These are phyloP conservation scores for Galeruca laticollis DNA, from an alignment of 2,888 invertebrate genomes.

Conservation along the genomic window DNA sequence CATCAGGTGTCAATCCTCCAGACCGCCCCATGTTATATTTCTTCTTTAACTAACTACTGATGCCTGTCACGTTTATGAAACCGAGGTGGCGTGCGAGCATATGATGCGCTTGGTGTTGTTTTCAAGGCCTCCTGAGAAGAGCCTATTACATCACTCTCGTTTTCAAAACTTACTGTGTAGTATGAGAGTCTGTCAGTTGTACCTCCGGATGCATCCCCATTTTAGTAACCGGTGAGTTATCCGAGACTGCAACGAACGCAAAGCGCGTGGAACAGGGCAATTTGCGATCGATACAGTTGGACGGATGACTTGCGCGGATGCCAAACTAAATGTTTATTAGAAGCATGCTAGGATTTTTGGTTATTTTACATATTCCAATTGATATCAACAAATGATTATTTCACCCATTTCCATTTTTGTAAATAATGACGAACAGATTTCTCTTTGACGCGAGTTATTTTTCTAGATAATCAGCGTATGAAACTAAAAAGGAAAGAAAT, in stretches of 20 bases:
- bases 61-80: constrained; percentile 54
- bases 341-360: neutral
- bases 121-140: constrained; percentile 31
- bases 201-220: constrained; percentile 39
- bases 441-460: too few relatives aligned
- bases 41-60: constrained; percentile 53
- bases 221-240: constrained; percentile 33
- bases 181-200: constrained; percentile 16
- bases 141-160: constrained; percentile 44
- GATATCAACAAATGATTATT: too few relatives aligned
- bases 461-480: too few relatives aligned
- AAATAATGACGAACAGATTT: too few relatives aligned
- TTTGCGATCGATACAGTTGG: constrained; percentile 52
- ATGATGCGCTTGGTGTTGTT: constrained; percentile 49
- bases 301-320: constrained; percentile 36
- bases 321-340: constrained; percentile 10
- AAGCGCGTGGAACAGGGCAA: constrained; percentile 43
- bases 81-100: constrained; percentile 45
- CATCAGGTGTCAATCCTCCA: constrained; percentile 34
- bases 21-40: constrained; percentile 20
- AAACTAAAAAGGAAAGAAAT: too few relatives aligned
- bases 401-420: too few relatives aligned
- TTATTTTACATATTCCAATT: neutral
- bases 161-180: constrained; percentile 46
- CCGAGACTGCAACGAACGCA: constrained; percentile 45